Evolutionary conservation across 2,888 invertebrate species (phyloP), one percentile per base, ranked within the genome.

Genomic region (Alloscopus bannaensis): DNA sequence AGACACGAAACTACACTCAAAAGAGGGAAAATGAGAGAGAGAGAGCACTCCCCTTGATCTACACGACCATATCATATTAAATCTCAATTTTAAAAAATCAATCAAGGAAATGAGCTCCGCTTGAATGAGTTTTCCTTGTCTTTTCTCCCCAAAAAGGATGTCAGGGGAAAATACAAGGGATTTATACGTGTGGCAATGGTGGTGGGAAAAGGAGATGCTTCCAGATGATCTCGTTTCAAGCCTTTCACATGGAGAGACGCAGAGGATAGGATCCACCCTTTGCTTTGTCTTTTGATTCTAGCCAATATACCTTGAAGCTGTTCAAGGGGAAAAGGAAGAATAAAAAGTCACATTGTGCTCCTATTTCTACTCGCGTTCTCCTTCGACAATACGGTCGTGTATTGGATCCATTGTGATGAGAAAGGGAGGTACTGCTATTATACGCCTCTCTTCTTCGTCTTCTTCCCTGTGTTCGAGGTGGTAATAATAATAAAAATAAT

Each of bases 31-130:
- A 42, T 2, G 42, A 2, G 13, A 52, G 31, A 45, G 28, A 31
- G 26, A 45, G 22, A 31, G 31, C 40, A 28, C 45, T 76, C 31
- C 57, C 29, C 22, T 66, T 64, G 20, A 24, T 59, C 57, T 20
- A 57, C 28, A 68, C 45, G 68, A 31, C 71, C 47, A 64, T 73
- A 69, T 73, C 73, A 80, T n/a, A n/a, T 80, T 80, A 80, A 80
- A 80, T 73, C 69, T 80, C 80, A 80, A 69, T 80, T 80, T 80
- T 28, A 65, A 73, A 79, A 80, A 80, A 80, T 80, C 80, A 80
- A 80, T 80, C 80, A 73, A 69, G 69, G 24, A 64, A 73, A 80
- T 62, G 64, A 73, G 72, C 55, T 71, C 71, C 20, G 65, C 40
- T 57, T 77, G 50, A 77, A 77, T 77, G 77, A 77, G 26, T 65